Evolutionary conservation across 2,797 vertebrate species (phyloP), one percentile per base, ranked within the genome.

Genomic region (Nyctalus aviator): DNA sequence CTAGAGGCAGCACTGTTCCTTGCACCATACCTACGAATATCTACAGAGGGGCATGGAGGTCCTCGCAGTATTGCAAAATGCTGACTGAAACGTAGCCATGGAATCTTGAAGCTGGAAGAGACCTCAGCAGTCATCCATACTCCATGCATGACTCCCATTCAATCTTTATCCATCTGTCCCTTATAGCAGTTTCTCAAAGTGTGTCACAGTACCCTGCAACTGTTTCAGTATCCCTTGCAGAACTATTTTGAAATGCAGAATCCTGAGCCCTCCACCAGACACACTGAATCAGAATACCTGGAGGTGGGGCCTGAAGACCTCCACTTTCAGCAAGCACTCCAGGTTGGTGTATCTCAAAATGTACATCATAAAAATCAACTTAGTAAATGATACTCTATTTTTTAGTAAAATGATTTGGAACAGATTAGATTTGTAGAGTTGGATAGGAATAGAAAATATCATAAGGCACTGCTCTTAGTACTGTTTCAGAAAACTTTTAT

Each of bases 341-440:
- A 79, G 20, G 13, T 13, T 37, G 14, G 20, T 90, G 21, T 64
- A 94, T 94, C 88, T 59, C 89, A 93, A 93, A 84, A 23, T 76
- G 0, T 44, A 94, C 69, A 25, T 84, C 44, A 68, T 88, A 55
- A 94, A 84, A 79, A 64, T 68, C 44, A 93, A 71, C 69, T 89
- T 59, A 69, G 12, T 35, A 37, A 37, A 37, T 94, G 46, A 91
- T 1, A 66, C 0, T 32, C 27, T 50, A 44, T 64, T 86, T 37
- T 72, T 88, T 46, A 81, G 83, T 53, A 85, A 85, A 93, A 81
- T 50, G 44, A 8, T 71, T 84, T 88, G 17, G 7, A 94, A 90
- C 17, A 81, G 21, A 91, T 68, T 37, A 46, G 76, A 77, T 41
- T 93, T 86, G 72, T 77, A 93, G 94, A 66, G 93, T 76, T 78